A percentile compares a stretch with the other conserved stretches of the same genome.
Conservation (phyloP, 2,113 vertebrate species). For the Pheucticus melanocephalus region DNA sequence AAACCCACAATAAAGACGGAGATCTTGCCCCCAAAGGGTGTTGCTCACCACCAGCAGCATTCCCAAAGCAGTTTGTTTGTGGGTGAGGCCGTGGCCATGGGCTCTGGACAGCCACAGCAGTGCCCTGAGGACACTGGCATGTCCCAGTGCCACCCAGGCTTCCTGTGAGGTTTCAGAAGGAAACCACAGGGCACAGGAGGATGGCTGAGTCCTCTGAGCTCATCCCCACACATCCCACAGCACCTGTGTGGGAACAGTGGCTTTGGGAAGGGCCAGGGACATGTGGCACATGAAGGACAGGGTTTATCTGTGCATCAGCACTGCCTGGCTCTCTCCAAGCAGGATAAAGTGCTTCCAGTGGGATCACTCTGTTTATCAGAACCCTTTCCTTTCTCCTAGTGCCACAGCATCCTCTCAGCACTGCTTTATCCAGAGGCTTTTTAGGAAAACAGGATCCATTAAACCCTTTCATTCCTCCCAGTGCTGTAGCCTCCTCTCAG, state of each 20-base stretch:
- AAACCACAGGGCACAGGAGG: neutral
- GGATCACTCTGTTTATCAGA: neutral
- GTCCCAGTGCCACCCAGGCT: rapidly evolving
- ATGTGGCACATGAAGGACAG: rapidly evolving
- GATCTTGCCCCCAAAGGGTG: neutral
- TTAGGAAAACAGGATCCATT: neutral
- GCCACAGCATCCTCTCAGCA: neutral
- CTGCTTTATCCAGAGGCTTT: rapidly evolving
- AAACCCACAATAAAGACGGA: neutral
- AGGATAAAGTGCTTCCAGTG: neutral
- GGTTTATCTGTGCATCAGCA: neutral
- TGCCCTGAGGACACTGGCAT: rapidly evolving
- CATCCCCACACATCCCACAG: neutral
- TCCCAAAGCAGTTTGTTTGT: neutral
- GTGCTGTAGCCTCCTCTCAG: neutral
- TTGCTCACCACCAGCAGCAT: neutral
- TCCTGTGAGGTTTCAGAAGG: neutral
- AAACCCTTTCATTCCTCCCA: neutral
- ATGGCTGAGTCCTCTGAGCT: rapidly evolving
- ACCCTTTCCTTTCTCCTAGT: neutral
- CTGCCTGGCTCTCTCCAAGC: neutral
- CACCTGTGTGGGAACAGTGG: rapidly evolving
- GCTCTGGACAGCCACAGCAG: neutral
- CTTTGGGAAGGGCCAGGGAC: neutral
- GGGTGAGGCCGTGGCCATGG: rapidly evolving